A percentile compares a stretch with the other conserved stretches of the same genome.
Conservation (phyloP, 2,888 invertebrate genomes). For the Acanthosoma haemorrhoidale region DNA sequence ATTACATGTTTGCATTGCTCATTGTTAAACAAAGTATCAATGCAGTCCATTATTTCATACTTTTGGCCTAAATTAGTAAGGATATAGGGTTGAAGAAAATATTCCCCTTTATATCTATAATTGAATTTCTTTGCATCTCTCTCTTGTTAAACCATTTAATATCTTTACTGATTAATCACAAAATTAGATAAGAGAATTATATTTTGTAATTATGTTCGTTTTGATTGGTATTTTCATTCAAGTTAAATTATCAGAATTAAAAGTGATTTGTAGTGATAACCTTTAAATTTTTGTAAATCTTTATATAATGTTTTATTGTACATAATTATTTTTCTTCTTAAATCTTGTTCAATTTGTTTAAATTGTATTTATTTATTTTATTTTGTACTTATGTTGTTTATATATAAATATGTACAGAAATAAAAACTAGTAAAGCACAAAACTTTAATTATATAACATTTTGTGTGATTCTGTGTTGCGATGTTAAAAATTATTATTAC, state of each 20-base stretch:
- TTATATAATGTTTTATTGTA: too few species aligned
- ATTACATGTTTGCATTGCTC: too few species aligned
- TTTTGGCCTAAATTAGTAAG: not conserved
- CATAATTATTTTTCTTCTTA: not conserved
- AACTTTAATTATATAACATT: not conserved
- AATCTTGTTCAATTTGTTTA: too few species aligned
- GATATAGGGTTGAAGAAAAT: not conserved
- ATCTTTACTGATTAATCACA: too few species aligned
- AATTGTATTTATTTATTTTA: too few species aligned
- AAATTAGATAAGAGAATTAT: too few species aligned
- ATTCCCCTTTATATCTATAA: not conserved
- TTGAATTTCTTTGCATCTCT: slow-evolving; percentile 7
- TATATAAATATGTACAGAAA: slow-evolving; percentile 27
- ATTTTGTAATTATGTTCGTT: too few species aligned
- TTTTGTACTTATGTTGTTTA: slow-evolving; percentile 19
- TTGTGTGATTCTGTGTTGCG: not conserved
- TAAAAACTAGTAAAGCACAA: slow-evolving; percentile 20
- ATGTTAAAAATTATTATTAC: not conserved
- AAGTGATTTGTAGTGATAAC: too few species aligned
- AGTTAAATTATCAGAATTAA: too few species aligned
- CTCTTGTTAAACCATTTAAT: not conserved
- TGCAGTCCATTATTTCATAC: not conserved
- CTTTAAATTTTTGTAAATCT: slow-evolving; percentile 4
- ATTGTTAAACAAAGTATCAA: not conserved
- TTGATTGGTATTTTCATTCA: too few species aligned